Evolutionary conservation across 2,888 invertebrate species (phyloP).

Genomic region (Ecliptopera silaceata): DNA sequence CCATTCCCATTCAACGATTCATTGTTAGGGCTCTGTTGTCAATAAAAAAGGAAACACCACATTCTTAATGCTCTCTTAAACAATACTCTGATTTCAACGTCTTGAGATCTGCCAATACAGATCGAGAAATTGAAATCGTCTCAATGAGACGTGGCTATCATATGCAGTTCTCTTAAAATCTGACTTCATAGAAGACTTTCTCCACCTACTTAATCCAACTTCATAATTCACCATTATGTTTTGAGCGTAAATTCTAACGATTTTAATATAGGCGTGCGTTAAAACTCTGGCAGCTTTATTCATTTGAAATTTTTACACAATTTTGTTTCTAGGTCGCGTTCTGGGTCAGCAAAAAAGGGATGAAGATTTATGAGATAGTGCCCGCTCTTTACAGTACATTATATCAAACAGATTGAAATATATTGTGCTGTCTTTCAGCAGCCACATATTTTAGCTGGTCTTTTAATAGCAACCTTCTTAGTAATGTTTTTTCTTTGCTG

Average conservation of each 20-base stretch:
- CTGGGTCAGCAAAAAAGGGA: constrained; percentile 22
- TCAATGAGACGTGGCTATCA: too few relatives aligned
- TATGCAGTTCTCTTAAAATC: too few relatives aligned
- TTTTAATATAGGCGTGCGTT: not conserved
- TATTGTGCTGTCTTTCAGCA: constrained; percentile 23
- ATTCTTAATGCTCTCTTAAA: not conserved
- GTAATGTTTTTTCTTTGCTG: too few relatives aligned
- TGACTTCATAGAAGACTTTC: too few relatives aligned
- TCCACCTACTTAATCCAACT: too few relatives aligned
- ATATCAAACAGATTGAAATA: constrained; percentile 21
- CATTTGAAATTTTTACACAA: constrained; percentile 41
- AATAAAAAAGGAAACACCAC: not conserved
- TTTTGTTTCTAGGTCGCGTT: constrained; percentile 30
- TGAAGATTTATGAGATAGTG: constrained; percentile 24
- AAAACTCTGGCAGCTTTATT: constrained; percentile 14
- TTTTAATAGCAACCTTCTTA: not conserved
- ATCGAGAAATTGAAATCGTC: too few relatives aligned
- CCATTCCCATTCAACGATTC: constrained; percentile 52
- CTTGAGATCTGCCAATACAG: too few relatives aligned
- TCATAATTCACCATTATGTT: too few relatives aligned
- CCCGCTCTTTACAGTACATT: constrained; percentile 15
- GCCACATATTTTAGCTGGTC: not conserved
- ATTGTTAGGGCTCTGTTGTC: constrained; percentile 35
- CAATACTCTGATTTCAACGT: too few relatives aligned
- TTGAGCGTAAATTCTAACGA: too few relatives aligned